Base-by-base conservation (phyloP, 2,888 invertebrate genomes). In the Mongoloraphidia duomilia region DNA sequence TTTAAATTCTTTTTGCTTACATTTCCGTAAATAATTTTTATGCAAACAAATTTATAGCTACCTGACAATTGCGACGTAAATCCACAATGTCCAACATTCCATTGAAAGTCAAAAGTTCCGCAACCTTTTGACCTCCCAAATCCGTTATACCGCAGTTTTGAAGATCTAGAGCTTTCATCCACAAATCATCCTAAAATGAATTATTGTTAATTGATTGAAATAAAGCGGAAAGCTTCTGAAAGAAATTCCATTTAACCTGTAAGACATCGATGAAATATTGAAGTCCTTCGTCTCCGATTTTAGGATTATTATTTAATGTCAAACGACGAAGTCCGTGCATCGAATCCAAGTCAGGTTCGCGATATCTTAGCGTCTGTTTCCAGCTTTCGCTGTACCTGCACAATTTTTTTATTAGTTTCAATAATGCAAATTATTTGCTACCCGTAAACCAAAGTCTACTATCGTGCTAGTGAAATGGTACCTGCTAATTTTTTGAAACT, bases 131-230 rank as follows among this genome's bases (percentile, higher is more conserved):
- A 0, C 75, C 76, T 2, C 80, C 72, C 12, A 67, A 65, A 56
- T 85, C 81, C 0, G 82, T 77, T 11, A 88, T 61, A 0, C 83
- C 84, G 60, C 87, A 87, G 56, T 78, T 75, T 60, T 86, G 86
- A 59, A 86, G 65, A 60, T 88, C 87, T 46, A 88, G 59, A 1
- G 82, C 87, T 69, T 84, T 85, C 17, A 88, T 75, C 87, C 87
- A 88, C 45, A 84, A 72, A 62, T 86, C 87, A 60, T 88, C 88
- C 44, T 79, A 74, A 42, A 47, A 42, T 9, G 38, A 10, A 8
- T 33, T 34, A 9, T 13, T 12, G 13, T 5, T 38, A 5, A 38
- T 14, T 17, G 1, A 14, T 8, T 41, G 13, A 17, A 41, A 17
- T 9, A 1, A n/a, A 17, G 26, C 9, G 13, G 12, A 13, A 44